These are phyloP conservation scores for Heliconius hewitsoni DNA, from an alignment of 1,140 invertebrate species.

Conservation along the genomic window DNA sequence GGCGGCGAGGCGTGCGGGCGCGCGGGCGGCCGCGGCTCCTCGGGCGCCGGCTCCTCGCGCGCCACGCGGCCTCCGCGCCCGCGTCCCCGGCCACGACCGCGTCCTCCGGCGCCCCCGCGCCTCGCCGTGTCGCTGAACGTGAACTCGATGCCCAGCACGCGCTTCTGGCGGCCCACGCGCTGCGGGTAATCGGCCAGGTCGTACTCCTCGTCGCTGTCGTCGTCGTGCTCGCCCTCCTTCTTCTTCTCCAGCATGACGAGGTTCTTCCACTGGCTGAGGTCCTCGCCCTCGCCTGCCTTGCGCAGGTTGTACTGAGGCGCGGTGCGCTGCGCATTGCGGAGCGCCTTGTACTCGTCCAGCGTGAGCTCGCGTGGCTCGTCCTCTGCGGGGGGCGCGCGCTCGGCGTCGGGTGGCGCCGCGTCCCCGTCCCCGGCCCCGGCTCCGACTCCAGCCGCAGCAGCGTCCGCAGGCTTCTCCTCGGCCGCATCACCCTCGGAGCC, in stretches of 20 bases:
- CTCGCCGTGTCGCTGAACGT: slow-evolving; percentile 92
- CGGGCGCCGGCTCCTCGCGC: slow-evolving; percentile 58
- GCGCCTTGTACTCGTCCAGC: slow-evolving; percentile 94
- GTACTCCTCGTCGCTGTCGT: slow-evolving; percentile 86
- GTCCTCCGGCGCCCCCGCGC: slow-evolving; percentile 84
- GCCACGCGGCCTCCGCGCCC: slow-evolving; percentile 61
- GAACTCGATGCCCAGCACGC: slow-evolving; percentile 93
- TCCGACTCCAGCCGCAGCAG: slow-evolving; percentile 76
- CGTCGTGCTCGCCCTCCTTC: slow-evolving; percentile 87
- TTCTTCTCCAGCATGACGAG: slow-evolving; percentile 92
- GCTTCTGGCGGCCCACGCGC: slow-evolving; percentile 93
- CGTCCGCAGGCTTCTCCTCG: slow-evolving; percentile 81
- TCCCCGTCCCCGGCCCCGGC: slow-evolving; percentile 79
- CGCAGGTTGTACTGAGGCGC: slow-evolving; percentile 94
- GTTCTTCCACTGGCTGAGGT: slow-evolving; percentile 95
- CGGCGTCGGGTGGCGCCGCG: slow-evolving; percentile 68
- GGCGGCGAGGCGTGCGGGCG: slow-evolving; percentile 85
- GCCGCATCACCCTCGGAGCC: slow-evolving; percentile 75
- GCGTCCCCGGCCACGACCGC: slow-evolving; percentile 83
- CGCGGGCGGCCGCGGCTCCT: slow-evolving; percentile 59
- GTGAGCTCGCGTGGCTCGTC: slow-evolving; percentile 91
- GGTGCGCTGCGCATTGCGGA: slow-evolving; percentile 86
- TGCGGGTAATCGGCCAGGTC: slow-evolving; percentile 91
- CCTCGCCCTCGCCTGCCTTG: slow-evolving; percentile 96
- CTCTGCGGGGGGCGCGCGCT: slow-evolving; percentile 82